Percentiles rank a stretch among this genome's conserved stretches.
These are phyloP conservation scores for Promerops cafer DNA, from an alignment of 2,113 vertebrate genomes.

Conservation along the genomic window DNA sequence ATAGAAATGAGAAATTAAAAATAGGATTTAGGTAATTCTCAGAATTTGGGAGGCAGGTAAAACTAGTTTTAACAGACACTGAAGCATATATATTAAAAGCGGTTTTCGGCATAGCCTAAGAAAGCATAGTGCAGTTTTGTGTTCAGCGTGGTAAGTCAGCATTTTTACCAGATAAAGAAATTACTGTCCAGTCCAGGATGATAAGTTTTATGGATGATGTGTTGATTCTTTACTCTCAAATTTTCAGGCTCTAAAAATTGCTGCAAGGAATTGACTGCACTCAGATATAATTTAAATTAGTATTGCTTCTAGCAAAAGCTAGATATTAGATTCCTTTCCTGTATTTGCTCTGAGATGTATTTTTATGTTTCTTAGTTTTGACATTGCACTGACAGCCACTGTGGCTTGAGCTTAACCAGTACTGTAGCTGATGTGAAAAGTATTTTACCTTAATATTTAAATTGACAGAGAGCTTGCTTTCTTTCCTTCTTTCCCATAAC, in stretches of 20 bases:
- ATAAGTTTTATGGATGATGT: background rate
- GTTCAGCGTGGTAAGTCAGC: background rate
- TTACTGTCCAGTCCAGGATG: constrained; percentile 19
- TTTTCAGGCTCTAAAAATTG: constrained; percentile 28
- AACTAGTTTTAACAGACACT: background rate
- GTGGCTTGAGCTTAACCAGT: background rate
- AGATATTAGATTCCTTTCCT: constrained; percentile 1
- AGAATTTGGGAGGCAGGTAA: background rate
- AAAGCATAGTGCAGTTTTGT: background rate
- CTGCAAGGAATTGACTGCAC: background rate
- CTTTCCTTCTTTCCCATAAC: background rate
- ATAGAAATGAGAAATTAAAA: background rate
- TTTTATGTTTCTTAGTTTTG: constrained; percentile 3
- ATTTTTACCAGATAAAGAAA: constrained; percentile 46
- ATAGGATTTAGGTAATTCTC: background rate
- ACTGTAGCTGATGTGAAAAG: background rate
- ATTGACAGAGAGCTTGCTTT: background rate
- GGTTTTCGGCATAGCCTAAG: background rate
- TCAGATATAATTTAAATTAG: constrained; percentile 8
- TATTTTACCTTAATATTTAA: background rate
- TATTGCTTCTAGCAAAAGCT: background rate
- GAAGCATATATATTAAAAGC: background rate
- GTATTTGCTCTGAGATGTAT: background rate
- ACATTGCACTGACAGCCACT: background rate
- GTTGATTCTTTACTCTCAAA: constrained; percentile 25